Evolutionary conservation across 2,113 vertebrate species (phyloP), one percentile per base, ranked within the genome.

Genomic region (Neolamprologus hecqui): DNA sequence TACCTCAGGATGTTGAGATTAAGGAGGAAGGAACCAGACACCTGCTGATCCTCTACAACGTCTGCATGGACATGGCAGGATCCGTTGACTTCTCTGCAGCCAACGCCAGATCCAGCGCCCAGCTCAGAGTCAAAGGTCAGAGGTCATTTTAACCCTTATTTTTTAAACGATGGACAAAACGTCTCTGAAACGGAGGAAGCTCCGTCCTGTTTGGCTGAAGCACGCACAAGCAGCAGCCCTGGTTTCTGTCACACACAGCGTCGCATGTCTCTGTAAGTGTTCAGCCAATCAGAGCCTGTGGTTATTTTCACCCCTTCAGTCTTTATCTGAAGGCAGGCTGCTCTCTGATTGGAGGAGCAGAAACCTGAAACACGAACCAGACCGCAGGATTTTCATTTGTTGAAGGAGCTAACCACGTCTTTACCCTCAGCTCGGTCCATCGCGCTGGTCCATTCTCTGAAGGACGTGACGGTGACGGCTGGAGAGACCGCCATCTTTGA

Each of bases 401-500:
- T 35, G 49, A 75, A 73, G 70, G 42, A 40, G 49, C 45, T 92
- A 70, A 96, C 88, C 89, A 96, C 96, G 79, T 95, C 42, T 4
- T 79, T 88, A 91, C 73, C 90, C 65, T 93, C 97, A 99, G 99
- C 98, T 55, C 98, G 98, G 21, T 96, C 97, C 58, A 98, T 99
- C 88, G 91, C 96, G 28, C 93, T 98, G 86, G 93, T 97, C 90
- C 96, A 95, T 79, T 98, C 99, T 17, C 97, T 99, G 49, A 98
- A 97, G 94, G 99, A 99, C 90, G 97, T 98, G 87, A 97, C 97
- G 6, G 98, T 99, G 90, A 99, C 98, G 9, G 98, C 98, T 57
- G 98, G 98, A 51, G 98, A 99, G 94, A 98, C 98, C 0, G 99
- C 98, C 79, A 98, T 97, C 70, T 99, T 99, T 1, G 98, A 99